Base-by-base conservation (phyloP, 2,888 invertebrate genomes). In the Heliconius ismenius region DNA sequence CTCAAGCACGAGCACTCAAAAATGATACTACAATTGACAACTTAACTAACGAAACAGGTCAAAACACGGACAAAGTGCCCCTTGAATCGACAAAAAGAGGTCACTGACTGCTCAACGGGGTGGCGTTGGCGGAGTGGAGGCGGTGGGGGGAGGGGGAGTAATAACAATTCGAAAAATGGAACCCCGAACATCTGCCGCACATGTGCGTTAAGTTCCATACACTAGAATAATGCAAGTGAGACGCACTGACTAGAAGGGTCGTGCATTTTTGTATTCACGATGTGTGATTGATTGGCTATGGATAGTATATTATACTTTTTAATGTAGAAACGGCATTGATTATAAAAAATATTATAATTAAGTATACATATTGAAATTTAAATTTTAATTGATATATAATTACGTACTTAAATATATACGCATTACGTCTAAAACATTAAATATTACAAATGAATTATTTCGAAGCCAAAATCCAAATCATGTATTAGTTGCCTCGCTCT, bases 171-270 rank as follows among this genome's bases (percentile, higher is more conserved):
- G 88, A 91, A 93, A 92, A 91, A 91, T 88, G 26, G 86, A 90
- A 88, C 92, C 92, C 91, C 87, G 86, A 92, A 91, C 94, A 94
- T 93, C 94, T 94, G 93, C 90, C 86, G 86, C 89, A 89, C 93
- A 94, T 93, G 90, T 93, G 93, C 89, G 89, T 89, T 89, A 83
- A 86, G 86, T 89, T 91, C 85, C 87, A 89, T 88, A 89, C 87
- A 86, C 85, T 86, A 86, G 84, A 90, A 92, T 91, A 93, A 93
- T 90, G 91, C 91, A 90, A 90, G 90, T 90, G 89, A 85, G 88
- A 87, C 88, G 78, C 81, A 77, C 75, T 76, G 49, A 73, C 73
- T 36, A 36, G 65, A 64, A 80, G 76, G 85, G 82, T 83, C 81
- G 84, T 85, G 84, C 84, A 86, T 91, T 92, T 92, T 91, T 91